phyloP scores from a whole-genome alignment of 2,888 invertebrate species.

The Stenodema calcarata region DNA sequence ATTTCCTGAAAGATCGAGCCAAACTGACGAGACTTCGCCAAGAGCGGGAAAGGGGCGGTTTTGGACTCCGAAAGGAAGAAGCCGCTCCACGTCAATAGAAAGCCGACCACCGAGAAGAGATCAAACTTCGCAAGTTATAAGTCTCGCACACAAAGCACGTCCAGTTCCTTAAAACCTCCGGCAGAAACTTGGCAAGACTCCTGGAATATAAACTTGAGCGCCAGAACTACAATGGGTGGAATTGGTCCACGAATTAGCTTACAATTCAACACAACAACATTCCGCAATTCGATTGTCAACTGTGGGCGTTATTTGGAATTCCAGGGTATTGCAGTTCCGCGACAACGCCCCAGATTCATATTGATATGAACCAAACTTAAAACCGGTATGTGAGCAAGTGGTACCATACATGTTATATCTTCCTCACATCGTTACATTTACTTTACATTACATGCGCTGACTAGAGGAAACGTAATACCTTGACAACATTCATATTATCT shows the following conservation, averaged over 20 bases:
- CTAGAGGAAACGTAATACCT: too few relatives aligned
- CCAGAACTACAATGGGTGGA: background rate
- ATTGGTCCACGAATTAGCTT: background rate
- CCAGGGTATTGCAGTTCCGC: too few relatives aligned
- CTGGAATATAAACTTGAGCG: background rate
- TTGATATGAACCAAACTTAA: background rate
- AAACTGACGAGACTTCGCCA: background rate
- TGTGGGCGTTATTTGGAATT: background rate
- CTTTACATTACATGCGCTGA: too few relatives aligned
- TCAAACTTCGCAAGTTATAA: background rate
- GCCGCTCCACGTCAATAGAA: background rate
- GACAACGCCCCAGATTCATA: too few relatives aligned
- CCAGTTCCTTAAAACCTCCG: background rate
- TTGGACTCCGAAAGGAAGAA: background rate
- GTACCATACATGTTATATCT: too few relatives aligned
- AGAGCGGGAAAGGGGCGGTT: background rate
- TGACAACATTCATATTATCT: too few relatives aligned
- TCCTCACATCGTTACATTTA: background rate
- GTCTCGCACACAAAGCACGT: conserved; percentile 18
- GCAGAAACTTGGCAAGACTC: background rate
- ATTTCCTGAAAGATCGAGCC: background rate
- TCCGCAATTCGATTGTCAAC: background rate
- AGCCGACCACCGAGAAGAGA: background rate
- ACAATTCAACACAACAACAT: background rate
- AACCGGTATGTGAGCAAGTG: too few relatives aligned